phyloP scores from a whole-genome alignment of 2,113 vertebrate species.

The Dunckerocampus dactyliophorus region DNA sequence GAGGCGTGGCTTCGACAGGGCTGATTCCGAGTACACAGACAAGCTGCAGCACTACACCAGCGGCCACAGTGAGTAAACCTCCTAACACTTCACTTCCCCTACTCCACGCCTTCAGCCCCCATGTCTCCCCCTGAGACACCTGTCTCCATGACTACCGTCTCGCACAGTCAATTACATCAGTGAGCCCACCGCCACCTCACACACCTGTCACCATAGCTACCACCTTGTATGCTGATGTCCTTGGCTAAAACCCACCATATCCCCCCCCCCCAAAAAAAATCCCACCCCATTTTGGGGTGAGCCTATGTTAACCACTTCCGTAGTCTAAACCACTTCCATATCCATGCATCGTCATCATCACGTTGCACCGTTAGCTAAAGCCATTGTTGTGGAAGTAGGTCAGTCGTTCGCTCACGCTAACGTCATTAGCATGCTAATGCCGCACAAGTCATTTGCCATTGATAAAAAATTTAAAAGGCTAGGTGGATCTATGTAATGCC shows the following conservation, averaged over 20 bases:
- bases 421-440: constrained; percentile 52
- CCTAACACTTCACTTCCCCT: neutral
- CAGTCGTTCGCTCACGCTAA: constrained; percentile 39
- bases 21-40: constrained; percentile 96
- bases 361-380: constrained; percentile 47
- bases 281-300: too few relatives aligned
- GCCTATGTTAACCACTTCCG: too few relatives aligned
- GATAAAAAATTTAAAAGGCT: constrained; percentile 43
- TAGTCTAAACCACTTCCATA: constrained; percentile 13
- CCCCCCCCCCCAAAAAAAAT: too few relatives aligned
- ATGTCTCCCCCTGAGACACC: constrained; percentile 25
- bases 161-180: constrained; percentile 37
- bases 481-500: neutral
- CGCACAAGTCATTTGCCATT: constrained; percentile 47
- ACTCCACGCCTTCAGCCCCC: constrained; percentile 8
- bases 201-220: constrained; percentile 69
- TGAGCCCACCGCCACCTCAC: constrained; percentile 37
- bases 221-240: constrained; percentile 59
- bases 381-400: constrained; percentile 59
- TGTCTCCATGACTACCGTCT: constrained; percentile 63
- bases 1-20: constrained; percentile 95
- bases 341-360: constrained; percentile 31
- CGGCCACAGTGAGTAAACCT: constrained; percentile 92
- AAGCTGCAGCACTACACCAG: constrained; percentile 99
- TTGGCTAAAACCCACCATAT: constrained; percentile 32